Base-by-base conservation (phyloP, 1,140 invertebrate species). In the Drosophila arawakana region DNA sequence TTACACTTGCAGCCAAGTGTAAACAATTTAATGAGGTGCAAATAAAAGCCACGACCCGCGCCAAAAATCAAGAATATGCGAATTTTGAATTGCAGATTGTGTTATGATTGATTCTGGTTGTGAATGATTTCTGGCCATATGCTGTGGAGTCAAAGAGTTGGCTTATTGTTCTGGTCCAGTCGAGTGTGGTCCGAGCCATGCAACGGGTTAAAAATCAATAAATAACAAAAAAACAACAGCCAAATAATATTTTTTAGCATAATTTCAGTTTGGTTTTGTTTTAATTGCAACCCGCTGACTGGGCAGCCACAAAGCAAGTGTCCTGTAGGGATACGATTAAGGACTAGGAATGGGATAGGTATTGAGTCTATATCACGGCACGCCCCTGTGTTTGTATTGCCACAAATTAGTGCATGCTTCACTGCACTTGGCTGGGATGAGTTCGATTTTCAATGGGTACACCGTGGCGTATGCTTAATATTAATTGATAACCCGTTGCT, bases 401-500 rank as follows among this genome's bases (percentile, higher is more conserved):
- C 41, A 60, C 60, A 60, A 66, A 91, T 91, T 91, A 89, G 46
- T 73, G 57, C 44, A 41, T 62, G 74, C 79, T 77, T 79, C 76
- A 77, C 43, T 78, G 89, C 76, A 77, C 46, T 78, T 81, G 54
- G 39, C 41, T 44, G 44, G n/a, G 1, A n/a, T 35, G 7, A n/a
- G 30, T 35, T n/a, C 11, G 13, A 13, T 43, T 13, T 43, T 4
- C 6, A 13, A 11, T 72, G 35, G 18, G 35, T 57, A 73, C 82
- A 76, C 80, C 69, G 67, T 34, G 84, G 80, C 84, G 80, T 88
- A 88, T 75, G 70, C 76, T 76, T 25, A 13, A 73, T 80, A 80
- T 88, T 91, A 90, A 91, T 90, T 91, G 90, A 88, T 85, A 88
- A 78, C 86, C 90, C 90, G 82, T 88, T 90, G 84, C 75, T 90